A percentile compares a stretch with the other conserved stretches of the same genome.
phyloP scores from a whole-genome alignment of 2,888 invertebrate genomes.

The Spilarctia lutea region DNA sequence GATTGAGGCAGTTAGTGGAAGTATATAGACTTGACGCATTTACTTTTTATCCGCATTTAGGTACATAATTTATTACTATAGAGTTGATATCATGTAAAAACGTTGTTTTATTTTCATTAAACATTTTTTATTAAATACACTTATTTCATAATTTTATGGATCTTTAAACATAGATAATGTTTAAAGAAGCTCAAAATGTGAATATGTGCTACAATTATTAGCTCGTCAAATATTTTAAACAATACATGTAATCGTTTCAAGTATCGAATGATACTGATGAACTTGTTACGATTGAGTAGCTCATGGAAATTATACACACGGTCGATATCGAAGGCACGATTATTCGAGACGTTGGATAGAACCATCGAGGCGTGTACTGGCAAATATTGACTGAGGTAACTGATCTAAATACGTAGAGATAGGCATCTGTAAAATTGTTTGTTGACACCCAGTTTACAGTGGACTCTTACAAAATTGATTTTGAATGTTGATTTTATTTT shows the following conservation, averaged over 20 bases:
- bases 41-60: not conserved
- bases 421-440: slow-evolving; percentile 9
- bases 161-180: no score
- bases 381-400: slow-evolving; percentile 19
- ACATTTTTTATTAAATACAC: not conserved
- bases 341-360: slow-evolving; percentile 18
- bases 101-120: not conserved
- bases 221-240: not conserved
- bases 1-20: no score
- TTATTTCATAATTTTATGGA: not conserved
- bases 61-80: not conserved
- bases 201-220: not conserved
- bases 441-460: not conserved
- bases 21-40: not conserved
- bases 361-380: slow-evolving; percentile 8
- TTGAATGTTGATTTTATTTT: slow-evolving; percentile 1
- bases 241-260: not conserved
- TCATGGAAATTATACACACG: not conserved
- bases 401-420: slow-evolving; percentile 11
- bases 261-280: not conserved
- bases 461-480: slow-evolving; percentile 4
- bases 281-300: not conserved
- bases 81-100: not conserved
- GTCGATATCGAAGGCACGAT: slow-evolving; percentile 16
- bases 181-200: not conserved